Conservation (phyloP, 2,113 vertebrate genomes). For the Thinocorus orbignyianus region DNA sequence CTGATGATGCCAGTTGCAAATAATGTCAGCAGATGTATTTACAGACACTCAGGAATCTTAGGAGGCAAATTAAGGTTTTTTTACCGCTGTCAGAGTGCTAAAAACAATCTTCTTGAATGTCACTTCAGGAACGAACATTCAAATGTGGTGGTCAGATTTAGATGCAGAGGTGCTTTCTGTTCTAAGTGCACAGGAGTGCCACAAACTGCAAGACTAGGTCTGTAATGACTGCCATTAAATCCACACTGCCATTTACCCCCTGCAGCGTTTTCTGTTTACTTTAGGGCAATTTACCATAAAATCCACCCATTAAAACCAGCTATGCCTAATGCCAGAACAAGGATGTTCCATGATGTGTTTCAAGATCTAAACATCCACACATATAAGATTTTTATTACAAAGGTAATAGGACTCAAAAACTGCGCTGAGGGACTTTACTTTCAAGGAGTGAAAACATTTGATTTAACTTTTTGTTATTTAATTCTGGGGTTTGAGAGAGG, state of each 20-base stretch:
- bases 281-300: background rate
- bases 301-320: background rate
- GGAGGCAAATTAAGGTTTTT: background rate
- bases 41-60: background rate
- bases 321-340: background rate
- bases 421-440: background rate
- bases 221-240: background rate
- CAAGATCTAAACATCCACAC: background rate
- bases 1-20: background rate
- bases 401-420: background rate
- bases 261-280: background rate
- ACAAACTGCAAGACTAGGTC: background rate
- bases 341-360: background rate
- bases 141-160: background rate
- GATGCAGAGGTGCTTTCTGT: too few relatives aligned
- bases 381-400: background rate
- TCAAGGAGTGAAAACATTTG: background rate
- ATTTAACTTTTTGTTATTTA: background rate
- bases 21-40: background rate
- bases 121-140: background rate
- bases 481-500: background rate
- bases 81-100: background rate
- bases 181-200: background rate
- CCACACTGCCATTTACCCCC: background rate
- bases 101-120: background rate